These are phyloP conservation scores for Rana temporaria DNA, from an alignment of 2,113 vertebrate genomes.

Conservation along the genomic window DNA sequence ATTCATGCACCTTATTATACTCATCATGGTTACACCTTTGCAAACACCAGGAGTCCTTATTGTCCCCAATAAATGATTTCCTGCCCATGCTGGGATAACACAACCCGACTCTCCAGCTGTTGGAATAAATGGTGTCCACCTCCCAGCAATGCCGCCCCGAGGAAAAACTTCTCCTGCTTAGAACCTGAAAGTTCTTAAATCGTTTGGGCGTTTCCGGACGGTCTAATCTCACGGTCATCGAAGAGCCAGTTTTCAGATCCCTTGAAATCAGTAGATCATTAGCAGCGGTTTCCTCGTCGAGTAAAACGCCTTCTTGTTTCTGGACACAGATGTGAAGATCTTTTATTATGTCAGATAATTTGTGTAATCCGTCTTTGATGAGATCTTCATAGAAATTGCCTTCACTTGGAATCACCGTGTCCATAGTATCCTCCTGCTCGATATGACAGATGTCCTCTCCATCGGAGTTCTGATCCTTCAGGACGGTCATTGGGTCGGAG, in stretches of 20 bases:
- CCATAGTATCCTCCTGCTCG: too few relatives aligned
- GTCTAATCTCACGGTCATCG: not conserved
- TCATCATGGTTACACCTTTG: not conserved
- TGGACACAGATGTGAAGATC: too few relatives aligned
- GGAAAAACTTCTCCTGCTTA: not conserved
- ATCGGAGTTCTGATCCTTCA: not conserved
- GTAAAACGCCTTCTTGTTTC: not conserved
- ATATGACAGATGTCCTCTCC: too few relatives aligned
- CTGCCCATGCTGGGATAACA: not conserved
- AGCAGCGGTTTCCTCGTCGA: not conserved
- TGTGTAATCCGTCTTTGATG: too few relatives aligned
- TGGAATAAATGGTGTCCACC: not conserved
- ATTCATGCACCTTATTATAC: not conserved
- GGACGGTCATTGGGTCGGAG: not conserved
- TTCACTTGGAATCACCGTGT: too few relatives aligned
- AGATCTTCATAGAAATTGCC: not conserved
- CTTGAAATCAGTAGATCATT: not conserved
- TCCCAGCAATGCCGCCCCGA: not conserved
- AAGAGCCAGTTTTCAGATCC: not conserved
- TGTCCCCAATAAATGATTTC: not conserved
- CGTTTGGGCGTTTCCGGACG: not conserved
- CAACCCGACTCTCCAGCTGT: not conserved
- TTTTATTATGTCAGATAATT: too few relatives aligned
- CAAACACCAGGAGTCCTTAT: not conserved
- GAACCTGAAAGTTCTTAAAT: constrained; percentile 6